Evolutionary conservation across 2,113 vertebrate species (phyloP), one percentile per base, ranked within the genome.

Genomic region (Chelonoidis abingdonii): DNA sequence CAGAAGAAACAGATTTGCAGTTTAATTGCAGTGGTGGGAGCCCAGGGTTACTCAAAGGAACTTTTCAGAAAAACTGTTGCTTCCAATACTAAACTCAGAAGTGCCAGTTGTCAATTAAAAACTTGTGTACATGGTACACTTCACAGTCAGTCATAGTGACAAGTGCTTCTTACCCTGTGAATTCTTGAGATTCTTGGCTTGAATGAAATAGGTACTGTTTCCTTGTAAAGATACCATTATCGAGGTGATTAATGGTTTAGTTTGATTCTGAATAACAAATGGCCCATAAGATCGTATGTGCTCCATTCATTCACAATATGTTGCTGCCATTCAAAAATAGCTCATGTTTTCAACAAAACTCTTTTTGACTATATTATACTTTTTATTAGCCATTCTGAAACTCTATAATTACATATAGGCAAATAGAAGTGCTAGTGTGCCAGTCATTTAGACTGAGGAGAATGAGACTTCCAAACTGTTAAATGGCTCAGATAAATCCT

Each of bases 241-340:
- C 90, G 85, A 3, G 78, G 76, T 47, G 65, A 6, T 92, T 80
- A 13, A 69, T 69, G 65, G 65, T 69, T 69, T 1, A 0, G 84
- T 93, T 93, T 27, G 41, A 65, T 87, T 93, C 88, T 84, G 13
- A 85, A 69, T 89, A 85, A 86, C 35, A n/a, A 69, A 69, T 69
- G 8, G 8, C 35, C 8, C 16, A 10, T 69, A 38, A 89, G 49
- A n/a, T 5, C 56, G 3, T 65, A 47, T 83, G 19, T 54, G 62
- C 85, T 72, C 35, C 6, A 21, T 50, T 93, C 49, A 22, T 35
- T 96, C 25, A 35, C 0, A 0, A 76, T 54, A 35, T 54, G 24
- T 27, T 87, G 69, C 41, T 2, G 12, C 41, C 24, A 14, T 76
- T 76, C 75, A 76, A 41, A 5, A 88, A 85, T 56, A 82, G 80